Evolutionary conservation across 2,888 invertebrate species (phyloP).

Genomic region (Rhaphigaster nebulosa): DNA sequence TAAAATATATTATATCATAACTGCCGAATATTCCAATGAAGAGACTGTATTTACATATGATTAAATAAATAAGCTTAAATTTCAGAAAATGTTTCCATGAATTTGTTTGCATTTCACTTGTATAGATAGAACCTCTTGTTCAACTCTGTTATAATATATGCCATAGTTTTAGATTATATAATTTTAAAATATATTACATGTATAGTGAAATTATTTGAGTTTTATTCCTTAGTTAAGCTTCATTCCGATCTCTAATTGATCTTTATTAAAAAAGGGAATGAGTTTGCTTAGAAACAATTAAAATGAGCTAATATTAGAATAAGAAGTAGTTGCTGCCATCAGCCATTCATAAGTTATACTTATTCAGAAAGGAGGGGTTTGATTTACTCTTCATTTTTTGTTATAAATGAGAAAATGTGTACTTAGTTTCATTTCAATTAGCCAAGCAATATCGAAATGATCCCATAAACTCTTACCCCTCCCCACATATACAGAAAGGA

Average conservation of each 20-base stretch:
- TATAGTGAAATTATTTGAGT: slow-evolving; percentile 18
- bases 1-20: slow-evolving; percentile 51
- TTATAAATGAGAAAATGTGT: neutral
- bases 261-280: neutral
- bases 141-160: slow-evolving; percentile 45
- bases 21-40: slow-evolving; percentile 63
- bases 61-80: slow-evolving; percentile 56
- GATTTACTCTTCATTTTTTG: neutral
- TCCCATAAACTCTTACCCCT: no score
- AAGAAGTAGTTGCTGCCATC: neutral
- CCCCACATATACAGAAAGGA: no score
- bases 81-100: slow-evolving; percentile 28
- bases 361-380: neutral
- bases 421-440: neutral
- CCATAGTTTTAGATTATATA: slow-evolving; percentile 49
- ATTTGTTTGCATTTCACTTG: slow-evolving; percentile 44
- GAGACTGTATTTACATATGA: slow-evolving; percentile 59
- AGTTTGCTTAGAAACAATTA: no score
- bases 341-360: neutral
- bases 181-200: slow-evolving; percentile 47
- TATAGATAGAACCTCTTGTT: slow-evolving; percentile 44
- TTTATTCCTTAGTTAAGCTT: neutral
- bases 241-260: neutral
- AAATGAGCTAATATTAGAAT: no score
- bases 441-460: no score